phyloP scores from a whole-genome alignment of 2,888 invertebrate genomes.

The Cantharis nigra region DNA sequence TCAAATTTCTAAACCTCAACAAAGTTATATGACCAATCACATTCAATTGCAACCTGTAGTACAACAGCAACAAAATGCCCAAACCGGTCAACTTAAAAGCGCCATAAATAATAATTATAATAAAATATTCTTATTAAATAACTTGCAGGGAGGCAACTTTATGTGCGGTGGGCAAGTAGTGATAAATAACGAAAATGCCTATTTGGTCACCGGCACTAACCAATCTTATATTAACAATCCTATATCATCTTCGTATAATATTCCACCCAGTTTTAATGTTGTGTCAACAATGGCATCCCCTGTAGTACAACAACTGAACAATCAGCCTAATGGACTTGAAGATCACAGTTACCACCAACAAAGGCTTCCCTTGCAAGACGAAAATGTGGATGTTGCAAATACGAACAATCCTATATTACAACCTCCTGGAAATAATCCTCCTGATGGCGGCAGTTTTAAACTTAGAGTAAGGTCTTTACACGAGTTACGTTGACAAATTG shows the following conservation, averaged over 20 bases:
- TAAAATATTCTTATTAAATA: conserved; percentile 10
- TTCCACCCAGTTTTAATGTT: not conserved
- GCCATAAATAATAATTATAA: conserved; percentile 13
- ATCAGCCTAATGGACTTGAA: not conserved
- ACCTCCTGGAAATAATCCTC: not conserved
- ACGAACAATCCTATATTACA: not conserved
- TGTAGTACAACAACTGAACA: not conserved
- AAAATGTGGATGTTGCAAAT: not conserved
- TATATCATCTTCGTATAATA: not conserved
- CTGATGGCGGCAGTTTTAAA: not conserved
- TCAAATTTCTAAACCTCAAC: not conserved
- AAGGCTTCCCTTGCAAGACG: not conserved
- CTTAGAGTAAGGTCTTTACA: not conserved
- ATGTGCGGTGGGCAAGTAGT: not conserved
- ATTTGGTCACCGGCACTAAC: not conserved
- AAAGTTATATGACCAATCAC: not conserved
- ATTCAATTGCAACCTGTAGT: not conserved
- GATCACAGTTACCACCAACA: conserved; percentile 21
- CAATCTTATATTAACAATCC: not conserved
- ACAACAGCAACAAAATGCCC: not conserved
- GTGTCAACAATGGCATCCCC: not conserved
- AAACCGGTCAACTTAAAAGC: conserved; percentile 6
- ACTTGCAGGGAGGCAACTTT: not conserved
- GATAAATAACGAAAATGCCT: not conserved
- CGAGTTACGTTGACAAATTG: not conserved